A percentile compares a stretch with the other conserved stretches of the same genome.
Evolutionary conservation across 2,797 vertebrate genomes (phyloP).

Genomic region (Crypturellus tataupa): DNA sequence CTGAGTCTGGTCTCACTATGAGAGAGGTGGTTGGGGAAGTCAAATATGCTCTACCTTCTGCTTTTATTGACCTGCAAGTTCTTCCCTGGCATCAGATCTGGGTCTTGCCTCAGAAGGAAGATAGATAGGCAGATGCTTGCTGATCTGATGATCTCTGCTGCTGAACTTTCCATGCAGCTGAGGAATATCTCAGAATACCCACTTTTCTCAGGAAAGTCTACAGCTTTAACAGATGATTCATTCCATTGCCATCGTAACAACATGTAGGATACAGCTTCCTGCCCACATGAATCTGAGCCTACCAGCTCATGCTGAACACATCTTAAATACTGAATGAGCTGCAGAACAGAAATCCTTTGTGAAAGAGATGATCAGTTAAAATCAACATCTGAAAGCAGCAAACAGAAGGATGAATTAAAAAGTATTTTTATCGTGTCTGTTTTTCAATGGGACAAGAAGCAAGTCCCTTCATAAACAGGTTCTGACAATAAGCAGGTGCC

Average conservation of each 20-base stretch:
- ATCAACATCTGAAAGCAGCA: background rate
- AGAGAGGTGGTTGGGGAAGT: background rate
- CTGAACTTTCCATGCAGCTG: background rate
- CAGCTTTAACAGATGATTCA: background rate
- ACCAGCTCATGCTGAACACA: background rate
- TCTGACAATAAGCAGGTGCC: background rate
- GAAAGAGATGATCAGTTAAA: background rate
- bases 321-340: background rate
- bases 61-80: background rate
- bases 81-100: background rate
- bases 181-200: background rate
- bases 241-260: background rate
- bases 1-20: background rate
- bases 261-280: background rate
- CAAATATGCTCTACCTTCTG: background rate
- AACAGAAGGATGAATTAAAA: accelerated
- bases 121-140: background rate
- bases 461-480: background rate
- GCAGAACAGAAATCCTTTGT: background rate
- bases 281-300: background rate
- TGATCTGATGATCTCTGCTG: background rate
- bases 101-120: background rate
- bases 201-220: background rate
- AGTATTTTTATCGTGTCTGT: background rate
- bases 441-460: background rate